Conservation (phyloP, 2,888 invertebrate species). For the Lymantria dispar region DNA sequence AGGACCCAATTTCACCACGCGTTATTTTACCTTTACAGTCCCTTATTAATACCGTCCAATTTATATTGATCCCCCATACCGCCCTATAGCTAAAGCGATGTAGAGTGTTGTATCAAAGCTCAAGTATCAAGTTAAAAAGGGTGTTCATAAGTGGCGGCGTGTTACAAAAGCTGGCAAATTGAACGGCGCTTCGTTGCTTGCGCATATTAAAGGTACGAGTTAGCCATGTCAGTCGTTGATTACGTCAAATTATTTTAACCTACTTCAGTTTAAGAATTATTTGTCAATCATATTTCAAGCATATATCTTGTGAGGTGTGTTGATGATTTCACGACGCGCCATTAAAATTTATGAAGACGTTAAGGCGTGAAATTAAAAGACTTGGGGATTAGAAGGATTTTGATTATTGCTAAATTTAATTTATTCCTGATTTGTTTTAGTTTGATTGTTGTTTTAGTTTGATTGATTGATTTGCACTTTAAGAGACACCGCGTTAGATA, state of each 20-base stretch:
- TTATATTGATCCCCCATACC: slow-evolving; percentile 3
- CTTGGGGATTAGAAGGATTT: too few relatives aligned
- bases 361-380: too few relatives aligned
- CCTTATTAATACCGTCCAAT: slow-evolving; percentile 36
- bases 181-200: slow-evolving; percentile 51
- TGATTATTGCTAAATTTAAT: too few relatives aligned
- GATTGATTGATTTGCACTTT: too few relatives aligned
- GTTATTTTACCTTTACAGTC: slow-evolving; percentile 50
- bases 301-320: not conserved
- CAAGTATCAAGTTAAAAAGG: slow-evolving; percentile 15
- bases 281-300: slow-evolving; percentile 1
- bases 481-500: too few relatives aligned
- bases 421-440: too few relatives aligned
- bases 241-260: slow-evolving; percentile 30
- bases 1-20: slow-evolving; percentile 46
- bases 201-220: slow-evolving; percentile 34
- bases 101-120: not conserved
- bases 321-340: not conserved
- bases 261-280: slow-evolving; percentile 26
- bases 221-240: slow-evolving; percentile 32
- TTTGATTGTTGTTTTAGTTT: too few relatives aligned
- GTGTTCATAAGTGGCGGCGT: slow-evolving; percentile 40
- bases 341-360: too few relatives aligned
- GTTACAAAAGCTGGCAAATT: slow-evolving; percentile 49
- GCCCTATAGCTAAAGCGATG: slow-evolving; percentile 10